Percentiles rank a stretch among this genome's conserved stretches.
phyloP scores from a whole-genome alignment of 2,888 invertebrate species.

The Unio delphinus region DNA sequence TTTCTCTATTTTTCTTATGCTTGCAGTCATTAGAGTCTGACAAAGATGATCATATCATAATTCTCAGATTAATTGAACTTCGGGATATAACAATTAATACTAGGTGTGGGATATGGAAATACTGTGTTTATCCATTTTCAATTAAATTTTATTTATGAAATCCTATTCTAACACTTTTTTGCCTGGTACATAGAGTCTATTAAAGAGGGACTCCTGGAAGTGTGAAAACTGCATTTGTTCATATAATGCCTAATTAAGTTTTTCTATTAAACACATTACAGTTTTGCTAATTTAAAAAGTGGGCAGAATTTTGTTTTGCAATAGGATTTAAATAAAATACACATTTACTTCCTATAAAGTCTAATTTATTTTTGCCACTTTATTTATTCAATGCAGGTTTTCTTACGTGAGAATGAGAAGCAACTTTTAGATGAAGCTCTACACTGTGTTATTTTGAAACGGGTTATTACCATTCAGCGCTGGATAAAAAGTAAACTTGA shows the following conservation, averaged over 20 bases:
- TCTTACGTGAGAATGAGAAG: constrained; percentile 94
- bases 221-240: neutral
- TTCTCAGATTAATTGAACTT: too few species aligned
- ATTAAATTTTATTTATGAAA: too few species aligned
- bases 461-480: constrained; percentile 91
- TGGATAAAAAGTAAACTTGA: constrained; percentile 90
- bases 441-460: constrained; percentile 93
- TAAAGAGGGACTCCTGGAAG: neutral
- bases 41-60: too few species aligned
- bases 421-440: constrained; percentile 91
- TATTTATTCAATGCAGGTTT: constrained; percentile 74
- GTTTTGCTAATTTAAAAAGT: neutral
- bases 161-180: neutral
- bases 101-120: too few species aligned
- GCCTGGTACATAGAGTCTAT: neutral
- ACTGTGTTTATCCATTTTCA: too few species aligned
- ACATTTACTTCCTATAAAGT: neutral
- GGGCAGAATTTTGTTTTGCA: neutral
- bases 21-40: too few species aligned
- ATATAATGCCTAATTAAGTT: too few species aligned
- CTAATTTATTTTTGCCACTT: neutral
- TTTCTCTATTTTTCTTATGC: too few species aligned
- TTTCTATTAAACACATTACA: neutral
- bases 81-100: too few species aligned
- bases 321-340: neutral